phyloP scores from a whole-genome alignment of 2,113 vertebrate genomes.

The Eira barbara region DNA sequence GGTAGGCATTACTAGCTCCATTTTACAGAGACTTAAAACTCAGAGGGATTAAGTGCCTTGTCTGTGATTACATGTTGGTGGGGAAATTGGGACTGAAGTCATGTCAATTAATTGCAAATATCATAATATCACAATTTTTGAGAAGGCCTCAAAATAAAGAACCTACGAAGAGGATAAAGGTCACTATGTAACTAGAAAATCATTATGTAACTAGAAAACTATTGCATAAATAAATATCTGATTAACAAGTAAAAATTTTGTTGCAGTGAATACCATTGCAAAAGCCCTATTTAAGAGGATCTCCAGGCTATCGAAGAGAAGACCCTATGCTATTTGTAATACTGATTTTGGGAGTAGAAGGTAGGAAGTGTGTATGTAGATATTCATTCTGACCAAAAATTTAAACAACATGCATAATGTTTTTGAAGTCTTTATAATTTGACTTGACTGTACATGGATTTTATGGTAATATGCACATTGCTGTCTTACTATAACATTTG shows the following conservation, averaged over 20 bases:
- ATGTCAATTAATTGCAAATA: constrained; percentile 32
- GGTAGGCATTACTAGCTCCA: neutral
- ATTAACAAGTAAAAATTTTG: neutral
- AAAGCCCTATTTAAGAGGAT: neutral
- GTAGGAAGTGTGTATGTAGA: neutral
- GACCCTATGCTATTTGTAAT: neutral
- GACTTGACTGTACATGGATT: neutral
- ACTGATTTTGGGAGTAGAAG: neutral
- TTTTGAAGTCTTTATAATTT: neutral
- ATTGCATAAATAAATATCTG: neutral
- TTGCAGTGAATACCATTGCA: neutral
- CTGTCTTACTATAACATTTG: neutral
- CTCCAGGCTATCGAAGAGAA: neutral
- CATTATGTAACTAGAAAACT: neutral
- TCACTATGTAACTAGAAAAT: neutral
- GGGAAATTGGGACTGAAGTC: neutral
- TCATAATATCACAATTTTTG: neutral
- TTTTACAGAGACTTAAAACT: neutral
- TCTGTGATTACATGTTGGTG: neutral
- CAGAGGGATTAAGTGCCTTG: constrained; percentile 15
- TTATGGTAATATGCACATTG: neutral
- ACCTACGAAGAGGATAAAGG: neutral
- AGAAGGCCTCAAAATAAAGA: neutral
- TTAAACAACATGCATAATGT: neutral
- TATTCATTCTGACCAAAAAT: neutral